Evolutionary conservation across 2,113 vertebrate species (phyloP).

Genomic region (Gulo gulo): DNA sequence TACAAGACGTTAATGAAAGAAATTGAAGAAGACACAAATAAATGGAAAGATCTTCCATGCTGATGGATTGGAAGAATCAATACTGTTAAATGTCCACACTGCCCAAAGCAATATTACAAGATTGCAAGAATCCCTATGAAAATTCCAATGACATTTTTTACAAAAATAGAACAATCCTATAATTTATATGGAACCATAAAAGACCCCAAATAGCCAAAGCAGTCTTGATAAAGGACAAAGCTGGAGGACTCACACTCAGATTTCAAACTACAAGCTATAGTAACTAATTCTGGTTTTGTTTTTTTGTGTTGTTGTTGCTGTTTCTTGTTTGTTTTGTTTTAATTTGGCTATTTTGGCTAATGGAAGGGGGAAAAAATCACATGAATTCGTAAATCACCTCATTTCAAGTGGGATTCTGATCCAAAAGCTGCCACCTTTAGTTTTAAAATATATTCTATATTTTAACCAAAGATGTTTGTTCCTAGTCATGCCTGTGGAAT

Average conservation of each 20-base stretch:
- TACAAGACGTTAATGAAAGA: not conserved
- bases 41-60: not conserved
- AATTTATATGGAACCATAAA: not conserved
- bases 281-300: not conserved
- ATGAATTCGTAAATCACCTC: not conserved
- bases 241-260: not conserved
- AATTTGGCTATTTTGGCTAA: not conserved
- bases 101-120: not conserved
- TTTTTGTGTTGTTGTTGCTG: not conserved
- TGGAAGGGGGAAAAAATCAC: not conserved
- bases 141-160: not conserved
- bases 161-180: not conserved
- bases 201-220: not conserved
- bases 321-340: not conserved
- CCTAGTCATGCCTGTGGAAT: not conserved
- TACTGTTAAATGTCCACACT: not conserved
- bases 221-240: not conserved
- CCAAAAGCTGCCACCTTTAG: not conserved
- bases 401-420: slow-evolving; percentile 24
- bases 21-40: not conserved
- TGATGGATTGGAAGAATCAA: not conserved
- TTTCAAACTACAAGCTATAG: not conserved
- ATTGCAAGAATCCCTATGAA: not conserved
- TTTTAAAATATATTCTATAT: slow-evolving; percentile 20
- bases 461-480: slow-evolving; percentile 19